Conservation (phyloP, 2,797 vertebrate genomes). For the Cottoperca gobio region DNA sequence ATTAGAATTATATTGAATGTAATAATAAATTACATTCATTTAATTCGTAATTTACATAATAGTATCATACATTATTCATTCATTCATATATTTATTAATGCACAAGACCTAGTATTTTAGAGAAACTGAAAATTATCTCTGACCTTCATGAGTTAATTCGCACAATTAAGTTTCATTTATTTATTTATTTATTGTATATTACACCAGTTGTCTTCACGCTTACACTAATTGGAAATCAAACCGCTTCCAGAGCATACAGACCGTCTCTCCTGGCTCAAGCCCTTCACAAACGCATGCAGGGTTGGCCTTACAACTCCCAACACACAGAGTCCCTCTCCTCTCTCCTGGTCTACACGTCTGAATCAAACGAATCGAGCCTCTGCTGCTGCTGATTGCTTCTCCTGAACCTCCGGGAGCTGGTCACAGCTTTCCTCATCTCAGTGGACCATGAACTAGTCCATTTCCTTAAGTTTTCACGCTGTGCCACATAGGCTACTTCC, state of each 20-base stretch:
- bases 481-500: conserved; percentile 68
- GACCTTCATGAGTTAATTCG: not conserved
- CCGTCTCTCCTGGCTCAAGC: conserved; percentile 58
- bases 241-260: conserved; percentile 58
- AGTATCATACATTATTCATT: not conserved
- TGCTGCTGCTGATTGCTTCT: conserved; percentile 58
- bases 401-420: conserved; percentile 55
- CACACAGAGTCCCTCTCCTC: conserved; percentile 38
- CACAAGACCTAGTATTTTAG: not conserved
- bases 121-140: not conserved
- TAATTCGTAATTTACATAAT: not conserved
- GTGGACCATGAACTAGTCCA: conserved; percentile 64
- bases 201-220: conserved; percentile 12
- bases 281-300: conserved; percentile 44
- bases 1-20: not conserved
- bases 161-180: not conserved
- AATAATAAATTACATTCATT: conserved; percentile 1
- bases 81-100: not conserved
- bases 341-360: conserved; percentile 55
- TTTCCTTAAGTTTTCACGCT: conserved; percentile 71
- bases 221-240: conserved; percentile 31
- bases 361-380: conserved; percentile 53
- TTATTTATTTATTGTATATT: not conserved
- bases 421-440: conserved; percentile 64
- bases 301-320: conserved; percentile 48